Evolutionary conservation across 2,888 invertebrate genomes (phyloP).

Genomic region (Lypha dubia): DNA sequence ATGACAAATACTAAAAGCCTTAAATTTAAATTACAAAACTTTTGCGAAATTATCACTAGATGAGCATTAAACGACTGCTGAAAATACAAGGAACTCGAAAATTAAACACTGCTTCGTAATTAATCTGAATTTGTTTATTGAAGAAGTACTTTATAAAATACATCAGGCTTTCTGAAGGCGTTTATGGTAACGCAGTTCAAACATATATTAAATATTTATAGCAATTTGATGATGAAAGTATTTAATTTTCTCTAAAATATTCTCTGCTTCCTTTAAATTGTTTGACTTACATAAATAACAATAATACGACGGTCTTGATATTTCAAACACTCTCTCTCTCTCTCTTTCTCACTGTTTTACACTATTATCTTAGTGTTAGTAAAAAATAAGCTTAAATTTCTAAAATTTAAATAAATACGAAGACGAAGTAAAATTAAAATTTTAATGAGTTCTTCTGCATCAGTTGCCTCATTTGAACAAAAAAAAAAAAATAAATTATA

Average conservation of each 20-base stretch:
- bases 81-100: too few relatives aligned
- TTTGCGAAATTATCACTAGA: too few relatives aligned
- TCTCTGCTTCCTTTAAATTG: conserved; percentile 37
- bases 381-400: conserved; percentile 24
- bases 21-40: too few relatives aligned
- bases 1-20: too few relatives aligned
- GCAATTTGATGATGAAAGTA: conserved; percentile 16
- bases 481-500: conserved; percentile 46
- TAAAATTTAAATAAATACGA: conserved; percentile 20
- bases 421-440: conserved; percentile 64
- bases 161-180: too few relatives aligned
- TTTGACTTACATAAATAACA: conserved; percentile 17
- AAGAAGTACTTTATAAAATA: too few relatives aligned
- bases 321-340: too few relatives aligned
- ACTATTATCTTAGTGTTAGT: conserved; percentile 42
- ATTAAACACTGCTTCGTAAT: too few relatives aligned
- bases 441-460: conserved; percentile 74
- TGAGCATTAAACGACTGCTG: too few relatives aligned
- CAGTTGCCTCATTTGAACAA: conserved; percentile 54
- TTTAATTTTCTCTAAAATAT: conserved; percentile 51
- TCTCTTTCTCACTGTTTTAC: too few relatives aligned
- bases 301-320: neutral
- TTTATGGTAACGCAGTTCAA: too few relatives aligned
- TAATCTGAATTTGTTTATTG: too few relatives aligned
- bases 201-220: conserved; percentile 22